Conservation (phyloP, 2,888 invertebrate genomes). For the Aleiodes leptofemur region DNA sequence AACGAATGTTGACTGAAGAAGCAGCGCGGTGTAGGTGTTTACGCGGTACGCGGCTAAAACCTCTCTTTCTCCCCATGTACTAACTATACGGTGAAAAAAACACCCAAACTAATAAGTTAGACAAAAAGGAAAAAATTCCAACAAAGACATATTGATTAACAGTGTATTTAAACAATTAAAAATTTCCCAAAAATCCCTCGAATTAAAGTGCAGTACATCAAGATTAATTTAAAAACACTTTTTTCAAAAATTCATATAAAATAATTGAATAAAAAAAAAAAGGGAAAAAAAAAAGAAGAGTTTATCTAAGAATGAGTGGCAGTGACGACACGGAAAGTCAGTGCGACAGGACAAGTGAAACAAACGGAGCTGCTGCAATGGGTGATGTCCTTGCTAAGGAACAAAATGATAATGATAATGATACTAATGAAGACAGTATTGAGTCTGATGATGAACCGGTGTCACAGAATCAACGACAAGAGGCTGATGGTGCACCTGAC, state of each 20-base stretch:
- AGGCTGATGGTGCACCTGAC: slow-evolving; percentile 54
- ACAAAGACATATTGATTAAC: slow-evolving; percentile 51
- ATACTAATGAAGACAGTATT: slow-evolving; percentile 46
- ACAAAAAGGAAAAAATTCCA: not conserved
- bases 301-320: slow-evolving; percentile 62
- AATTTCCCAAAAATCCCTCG: not conserved
- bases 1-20: slow-evolving; percentile 61
- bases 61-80: slow-evolving; percentile 22
- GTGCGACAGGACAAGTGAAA: slow-evolving; percentile 63
- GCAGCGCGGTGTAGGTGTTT: slow-evolving; percentile 65
- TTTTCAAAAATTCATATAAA: slow-evolving; percentile 36
- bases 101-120: slow-evolving; percentile 32
- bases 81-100: slow-evolving; percentile 24
- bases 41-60: slow-evolving; percentile 60
- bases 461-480: slow-evolving; percentile 49
- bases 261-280: not conserved
- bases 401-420: slow-evolving; percentile 60
- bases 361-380: slow-evolving; percentile 66
- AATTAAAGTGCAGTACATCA: no score
- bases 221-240: not conserved
- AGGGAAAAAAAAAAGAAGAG: no score
- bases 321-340: slow-evolving; percentile 62
- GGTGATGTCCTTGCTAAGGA: slow-evolving; percentile 73
- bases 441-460: slow-evolving; percentile 53
- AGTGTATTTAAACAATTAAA: slow-evolving; percentile 34